These are phyloP conservation scores for Drosophila serrata DNA, from an alignment of 1,140 invertebrate species.

Conservation along the genomic window DNA sequence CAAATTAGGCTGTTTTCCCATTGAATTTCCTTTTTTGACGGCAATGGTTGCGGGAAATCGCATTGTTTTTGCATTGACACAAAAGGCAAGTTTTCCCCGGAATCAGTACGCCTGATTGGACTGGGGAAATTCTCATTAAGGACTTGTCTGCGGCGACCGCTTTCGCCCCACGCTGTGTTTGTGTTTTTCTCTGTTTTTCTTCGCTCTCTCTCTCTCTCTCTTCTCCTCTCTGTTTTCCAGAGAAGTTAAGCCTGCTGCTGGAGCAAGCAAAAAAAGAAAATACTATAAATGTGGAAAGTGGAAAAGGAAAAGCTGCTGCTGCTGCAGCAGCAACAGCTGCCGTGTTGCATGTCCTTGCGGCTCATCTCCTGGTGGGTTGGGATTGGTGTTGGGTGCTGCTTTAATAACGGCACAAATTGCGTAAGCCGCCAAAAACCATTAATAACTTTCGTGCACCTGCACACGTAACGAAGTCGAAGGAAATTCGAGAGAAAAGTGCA, in stretches of 20 bases:
- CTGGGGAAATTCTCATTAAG: constrained; percentile 41
- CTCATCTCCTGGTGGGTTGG: constrained; percentile 8
- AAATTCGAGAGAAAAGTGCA: constrained; percentile 6
- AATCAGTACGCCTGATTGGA: constrained; percentile 35
- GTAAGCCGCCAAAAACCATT: constrained; percentile 76
- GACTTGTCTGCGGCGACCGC: constrained; percentile 27
- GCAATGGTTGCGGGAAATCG: background rate
- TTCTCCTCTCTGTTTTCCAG: background rate
- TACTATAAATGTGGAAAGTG: constrained; percentile 2
- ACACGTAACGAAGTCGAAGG: constrained; percentile 19
- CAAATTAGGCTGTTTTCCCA: constrained; percentile 15
- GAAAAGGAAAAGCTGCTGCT: constrained; percentile 6
- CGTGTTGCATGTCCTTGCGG: constrained; percentile 33
- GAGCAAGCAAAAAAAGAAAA: background rate
- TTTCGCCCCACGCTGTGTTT: constrained; percentile 2
- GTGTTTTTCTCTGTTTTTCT: background rate
- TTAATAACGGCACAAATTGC: constrained; percentile 73
- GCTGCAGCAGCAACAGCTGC: constrained; percentile 16
- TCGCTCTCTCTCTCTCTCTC: too few relatives aligned
- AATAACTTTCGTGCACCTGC: constrained; percentile 76
- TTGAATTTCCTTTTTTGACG: constrained; percentile 7
- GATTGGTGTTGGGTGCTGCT: constrained; percentile 21
- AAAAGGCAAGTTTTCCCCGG: constrained; percentile 23
- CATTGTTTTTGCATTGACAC: constrained; percentile 29
- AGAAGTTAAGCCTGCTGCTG: constrained; percentile 44